These are phyloP conservation scores for Siphlonurus alternatus DNA, from an alignment of 2,888 invertebrate species.

Conservation along the genomic window DNA sequence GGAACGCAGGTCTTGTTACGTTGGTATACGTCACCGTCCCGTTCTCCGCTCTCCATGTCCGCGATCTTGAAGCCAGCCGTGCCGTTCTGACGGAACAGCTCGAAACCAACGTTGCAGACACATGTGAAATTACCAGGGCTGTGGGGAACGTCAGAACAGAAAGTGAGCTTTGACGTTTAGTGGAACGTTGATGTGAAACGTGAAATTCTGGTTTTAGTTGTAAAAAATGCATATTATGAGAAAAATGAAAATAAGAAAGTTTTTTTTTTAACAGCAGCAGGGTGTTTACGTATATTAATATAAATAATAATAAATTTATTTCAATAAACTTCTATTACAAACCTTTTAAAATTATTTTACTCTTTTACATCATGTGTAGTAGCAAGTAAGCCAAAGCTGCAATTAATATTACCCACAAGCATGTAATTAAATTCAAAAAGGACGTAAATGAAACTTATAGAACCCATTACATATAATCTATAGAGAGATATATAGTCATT, in stretches of 20 bases:
- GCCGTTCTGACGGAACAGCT: slow-evolving; percentile 69
- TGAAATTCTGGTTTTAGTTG: no score
- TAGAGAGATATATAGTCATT: no score
- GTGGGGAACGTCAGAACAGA: slow-evolving; percentile 8
- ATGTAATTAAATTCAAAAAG: no score
- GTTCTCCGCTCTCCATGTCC: slow-evolving; percentile 64
- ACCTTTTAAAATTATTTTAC: not conserved
- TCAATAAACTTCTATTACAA: not conserved
- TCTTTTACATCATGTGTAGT: no score
- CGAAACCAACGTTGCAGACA: slow-evolving; percentile 79
- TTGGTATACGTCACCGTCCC: slow-evolving; percentile 77
- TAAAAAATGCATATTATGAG: not conserved
- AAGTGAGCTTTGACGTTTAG: no score
- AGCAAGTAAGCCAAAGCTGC: no score
- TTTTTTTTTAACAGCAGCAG: not conserved
- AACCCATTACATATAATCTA: no score
- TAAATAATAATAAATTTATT: slow-evolving; percentile 9
- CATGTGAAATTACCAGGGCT: slow-evolving; percentile 78
- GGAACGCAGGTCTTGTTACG: slow-evolving; percentile 91
- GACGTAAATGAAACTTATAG: not conserved
- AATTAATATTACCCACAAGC: no score
- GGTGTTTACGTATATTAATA: slow-evolving; percentile 12
- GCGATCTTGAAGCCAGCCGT: slow-evolving; percentile 76
- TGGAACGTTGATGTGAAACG: no score
- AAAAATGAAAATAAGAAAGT: not conserved